These are phyloP conservation scores for Poliocrania exsul DNA, from an alignment of 2,797 vertebrate genomes.

Conservation along the genomic window DNA sequence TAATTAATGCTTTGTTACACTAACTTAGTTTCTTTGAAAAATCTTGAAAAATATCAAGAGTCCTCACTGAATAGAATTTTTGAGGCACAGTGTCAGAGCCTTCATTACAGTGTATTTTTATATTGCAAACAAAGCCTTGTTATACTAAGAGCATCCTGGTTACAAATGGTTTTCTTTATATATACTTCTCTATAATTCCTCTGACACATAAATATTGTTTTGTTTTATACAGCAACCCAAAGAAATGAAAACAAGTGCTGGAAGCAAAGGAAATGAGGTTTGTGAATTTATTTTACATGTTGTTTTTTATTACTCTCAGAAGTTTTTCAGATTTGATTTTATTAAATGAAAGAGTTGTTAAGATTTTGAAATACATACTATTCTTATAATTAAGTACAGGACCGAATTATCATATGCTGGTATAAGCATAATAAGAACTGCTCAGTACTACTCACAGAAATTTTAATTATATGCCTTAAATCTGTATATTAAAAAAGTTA, in stretches of 20 bases:
- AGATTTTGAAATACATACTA: background rate
- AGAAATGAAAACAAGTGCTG: conserved; percentile 92
- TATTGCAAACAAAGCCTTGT: background rate
- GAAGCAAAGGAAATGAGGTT: conserved; percentile 95
- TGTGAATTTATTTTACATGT: conserved; percentile 5
- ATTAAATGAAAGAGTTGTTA: background rate
- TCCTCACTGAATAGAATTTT: background rate
- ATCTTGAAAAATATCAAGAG: background rate
- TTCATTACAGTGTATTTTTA: background rate
- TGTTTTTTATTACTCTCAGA: background rate
- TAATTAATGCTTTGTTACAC: background rate
- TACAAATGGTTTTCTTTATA: background rate
- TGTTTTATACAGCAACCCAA: conserved; percentile 89
- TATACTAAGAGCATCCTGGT: background rate
- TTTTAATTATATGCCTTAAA: background rate
- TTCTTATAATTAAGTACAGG: background rate
- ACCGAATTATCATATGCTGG: background rate
- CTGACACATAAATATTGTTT: conserved; percentile 32
- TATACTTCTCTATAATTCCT: background rate
- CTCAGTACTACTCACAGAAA: background rate
- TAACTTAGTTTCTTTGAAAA: background rate
- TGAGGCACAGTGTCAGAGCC: background rate
- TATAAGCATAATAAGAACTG: background rate
- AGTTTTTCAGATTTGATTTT: background rate
- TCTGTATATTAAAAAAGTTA: background rate